phyloP scores from a whole-genome alignment of 2,888 invertebrate genomes.

The Scaptomyza caliginosa region DNA sequence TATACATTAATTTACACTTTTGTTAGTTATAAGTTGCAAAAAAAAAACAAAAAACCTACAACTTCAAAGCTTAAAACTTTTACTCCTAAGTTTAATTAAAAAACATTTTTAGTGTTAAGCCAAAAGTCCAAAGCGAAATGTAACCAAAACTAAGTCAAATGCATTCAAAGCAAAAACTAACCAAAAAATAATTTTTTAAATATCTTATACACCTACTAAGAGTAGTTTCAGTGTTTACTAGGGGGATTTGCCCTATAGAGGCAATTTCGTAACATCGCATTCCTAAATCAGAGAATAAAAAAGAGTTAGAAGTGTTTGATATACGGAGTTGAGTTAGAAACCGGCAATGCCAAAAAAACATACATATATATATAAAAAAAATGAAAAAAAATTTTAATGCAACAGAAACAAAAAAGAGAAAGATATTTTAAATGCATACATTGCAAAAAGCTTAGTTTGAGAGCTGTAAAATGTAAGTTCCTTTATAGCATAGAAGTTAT shows the following conservation, averaged over 20 bases:
- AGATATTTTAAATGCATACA: conserved; percentile 7
- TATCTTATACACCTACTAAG: conserved; percentile 66
- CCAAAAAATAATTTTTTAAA: conserved; percentile 15
- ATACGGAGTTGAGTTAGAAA: conserved; percentile 37
- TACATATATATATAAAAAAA: too few relatives aligned
- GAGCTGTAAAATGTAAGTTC: conserved; percentile 65
- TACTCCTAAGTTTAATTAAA: conserved; percentile 13
- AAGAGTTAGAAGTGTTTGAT: conserved; percentile 30
- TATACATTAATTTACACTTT: conserved; percentile 22
- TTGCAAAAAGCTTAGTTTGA: conserved; percentile 55
- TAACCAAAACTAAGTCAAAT: conserved; percentile 69
- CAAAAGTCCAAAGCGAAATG: conserved; percentile 55
- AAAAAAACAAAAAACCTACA: conserved; percentile 1
- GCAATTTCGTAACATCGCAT: conserved; percentile 60
- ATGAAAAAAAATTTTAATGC: conserved; percentile 19
- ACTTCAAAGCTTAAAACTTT: not conserved
- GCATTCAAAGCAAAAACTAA: conserved; percentile 30
- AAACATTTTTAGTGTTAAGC: conserved; percentile 35
- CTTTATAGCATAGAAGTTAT: conserved; percentile 52
- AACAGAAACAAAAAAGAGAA: not conserved
- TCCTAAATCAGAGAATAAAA: conserved; percentile 51
- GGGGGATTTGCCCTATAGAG: conserved; percentile 37
- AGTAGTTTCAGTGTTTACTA: conserved; percentile 56
- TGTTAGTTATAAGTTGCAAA: conserved; percentile 51
- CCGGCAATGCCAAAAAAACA: conserved; percentile 49